Base-by-base conservation (phyloP, 2,888 invertebrate genomes). In the Chironomus riparius region DNA sequence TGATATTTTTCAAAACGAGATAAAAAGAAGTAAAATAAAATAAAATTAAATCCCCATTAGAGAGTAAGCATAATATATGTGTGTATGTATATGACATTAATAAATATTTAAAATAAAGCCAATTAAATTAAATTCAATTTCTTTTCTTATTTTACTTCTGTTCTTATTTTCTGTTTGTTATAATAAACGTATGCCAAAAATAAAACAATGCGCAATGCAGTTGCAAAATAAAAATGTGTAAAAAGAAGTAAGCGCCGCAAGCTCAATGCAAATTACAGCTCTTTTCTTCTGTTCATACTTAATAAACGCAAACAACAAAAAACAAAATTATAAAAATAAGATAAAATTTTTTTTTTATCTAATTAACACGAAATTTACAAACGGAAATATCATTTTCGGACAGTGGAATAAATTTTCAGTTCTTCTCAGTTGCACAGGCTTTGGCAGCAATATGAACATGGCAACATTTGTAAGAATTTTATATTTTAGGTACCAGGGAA, bases 281-380 rank as follows among this genome's bases (percentile, higher is more conserved):
- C 1, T 56, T 56, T 56, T 56, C 56, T 56, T 56, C 15, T 56
- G 15, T 18, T 38, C 56, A 56, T 56, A 56, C 38, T 38, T 38
- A 38, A 38, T 38, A 38, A 38, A 38, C 38, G 38, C 38, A 38
- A 38, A 38, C 38, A 38, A 18, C 56, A 15, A 18, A 6, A 18
- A 56, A 15, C 2, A 50, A 7, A 56, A 4, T 1, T 56, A 56
- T 56, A 18, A 24, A 12, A 65, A 12, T 7, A 2, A 38, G 38
- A 38, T 38, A 38, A 38, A 38, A 38, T 1, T 38, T 38, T 38
- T n/a, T 38, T 38, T 65, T 65, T 18, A 65, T 65, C 65, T 65
- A 65, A 65, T 65, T 65, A 65, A 65, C 65, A 65, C 65, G 65
- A 65, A 65, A 22, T 65, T 65, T 65, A 65, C 65, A 65, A 65